These are phyloP conservation scores for Masnerella sp. DNA, from an alignment of 2,888 invertebrate species.

Conservation along the genomic window DNA sequence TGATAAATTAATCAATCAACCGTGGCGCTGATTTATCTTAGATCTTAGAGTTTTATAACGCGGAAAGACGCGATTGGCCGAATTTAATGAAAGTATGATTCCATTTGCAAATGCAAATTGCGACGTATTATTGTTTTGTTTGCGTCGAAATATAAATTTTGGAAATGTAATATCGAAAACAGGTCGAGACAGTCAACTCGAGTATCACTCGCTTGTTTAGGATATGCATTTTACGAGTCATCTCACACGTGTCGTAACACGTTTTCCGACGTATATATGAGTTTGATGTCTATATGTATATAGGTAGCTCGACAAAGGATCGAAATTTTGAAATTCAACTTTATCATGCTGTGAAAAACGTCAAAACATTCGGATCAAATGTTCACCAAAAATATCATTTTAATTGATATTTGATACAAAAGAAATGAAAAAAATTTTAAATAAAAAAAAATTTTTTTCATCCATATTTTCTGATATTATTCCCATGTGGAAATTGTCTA, in stretches of 20 bases:
- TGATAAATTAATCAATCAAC: conserved; percentile 8
- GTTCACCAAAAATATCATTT: no score
- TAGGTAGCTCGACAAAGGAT: conserved; percentile 7
- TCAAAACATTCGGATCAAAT: no score
- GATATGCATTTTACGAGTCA: conserved; percentile 42
- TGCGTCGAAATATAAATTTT: conserved; percentile 27
- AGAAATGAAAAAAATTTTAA: no score
- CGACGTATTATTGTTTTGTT: conserved; percentile 9
- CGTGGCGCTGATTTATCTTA: no score
- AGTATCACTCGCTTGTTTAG: conserved; percentile 39
- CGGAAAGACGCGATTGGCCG: background rate
- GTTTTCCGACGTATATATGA: conserved; percentile 14
- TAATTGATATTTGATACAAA: no score
- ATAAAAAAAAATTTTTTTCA: no score
- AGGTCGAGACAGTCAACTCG: conserved; percentile 33
- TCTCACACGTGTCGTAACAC: conserved; percentile 37
- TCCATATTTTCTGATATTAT: no score
- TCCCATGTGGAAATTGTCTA: no score
- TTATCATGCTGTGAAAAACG: background rate
- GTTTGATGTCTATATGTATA: conserved; percentile 5
- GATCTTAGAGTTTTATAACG: background rate
- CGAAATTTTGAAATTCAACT: background rate
- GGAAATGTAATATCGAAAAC: conserved; percentile 45
- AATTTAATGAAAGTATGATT: conserved; percentile 1
- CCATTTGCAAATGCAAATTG: conserved; percentile 29